Percentiles rank a stretch among this genome's conserved stretches.
Conservation (phyloP, 2,113 vertebrate species). For the Amblyopsis rosae region DNA sequence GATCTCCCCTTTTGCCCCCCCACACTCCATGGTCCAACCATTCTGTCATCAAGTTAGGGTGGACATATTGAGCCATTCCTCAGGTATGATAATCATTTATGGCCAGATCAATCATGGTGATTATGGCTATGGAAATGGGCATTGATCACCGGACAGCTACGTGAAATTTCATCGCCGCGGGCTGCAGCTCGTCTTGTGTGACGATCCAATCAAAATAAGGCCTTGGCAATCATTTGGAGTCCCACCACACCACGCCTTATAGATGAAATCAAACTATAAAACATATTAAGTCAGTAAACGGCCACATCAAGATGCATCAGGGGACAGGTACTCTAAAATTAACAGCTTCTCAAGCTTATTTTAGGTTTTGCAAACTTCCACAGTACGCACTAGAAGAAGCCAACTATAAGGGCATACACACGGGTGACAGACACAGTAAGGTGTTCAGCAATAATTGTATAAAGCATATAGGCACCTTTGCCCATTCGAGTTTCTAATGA, state of each 20-base stretch:
- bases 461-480: conserved; percentile 23
- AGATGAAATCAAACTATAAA: conserved; percentile 1
- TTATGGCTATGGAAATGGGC: conserved; percentile 63
- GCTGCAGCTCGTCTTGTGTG: conserved; percentile 29
- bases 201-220: conserved; percentile 8
- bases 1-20: conserved; percentile 36
- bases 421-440: no score
- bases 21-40: neutral
- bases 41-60: conserved; percentile 49
- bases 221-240: neutral
- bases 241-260: conserved; percentile 7
- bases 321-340: conserved; percentile 1
- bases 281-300: conserved; percentile 10
- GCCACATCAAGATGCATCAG: neutral
- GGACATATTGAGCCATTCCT: conserved; percentile 54
- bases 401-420: conserved; percentile 22
- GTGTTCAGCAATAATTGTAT: conserved; percentile 47
- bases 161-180: conserved; percentile 44
- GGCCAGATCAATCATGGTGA: conserved; percentile 57
- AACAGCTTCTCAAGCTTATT: neutral
- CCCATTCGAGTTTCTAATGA: conserved; percentile 28
- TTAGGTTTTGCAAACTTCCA: neutral
- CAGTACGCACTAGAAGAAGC: conserved; percentile 4
- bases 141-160: conserved; percentile 49
- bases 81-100: conserved; percentile 58